Percentiles rank a stretch among this genome's conserved stretches.
phyloP scores from a whole-genome alignment of 1,140 invertebrate genomes.

The Drosophila setifemur region DNA sequence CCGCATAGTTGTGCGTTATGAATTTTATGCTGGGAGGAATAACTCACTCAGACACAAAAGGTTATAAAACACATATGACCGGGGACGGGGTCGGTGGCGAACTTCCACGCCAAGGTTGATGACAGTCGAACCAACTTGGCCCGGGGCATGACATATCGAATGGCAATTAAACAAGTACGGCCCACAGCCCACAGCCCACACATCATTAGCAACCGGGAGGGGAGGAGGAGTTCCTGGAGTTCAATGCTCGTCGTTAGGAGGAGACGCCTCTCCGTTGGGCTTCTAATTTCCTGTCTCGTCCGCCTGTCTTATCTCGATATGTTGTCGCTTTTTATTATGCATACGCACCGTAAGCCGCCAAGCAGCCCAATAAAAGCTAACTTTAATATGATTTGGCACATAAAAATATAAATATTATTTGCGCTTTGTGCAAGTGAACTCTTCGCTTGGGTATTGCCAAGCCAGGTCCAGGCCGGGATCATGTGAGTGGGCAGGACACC shows the following conservation, averaged over 20 bases:
- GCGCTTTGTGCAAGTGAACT: constrained; percentile 51
- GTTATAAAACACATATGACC: constrained; percentile 61
- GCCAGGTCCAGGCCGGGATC: constrained; percentile 36
- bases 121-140: constrained; percentile 42
- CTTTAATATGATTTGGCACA: constrained; percentile 76
- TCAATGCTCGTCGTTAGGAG: constrained; percentile 39
- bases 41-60: constrained; percentile 78
- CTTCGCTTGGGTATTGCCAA: too few relatives aligned
- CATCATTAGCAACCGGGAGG: constrained; percentile 44
- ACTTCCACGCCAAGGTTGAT: constrained; percentile 57
- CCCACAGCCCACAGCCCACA: neutral
- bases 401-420: constrained; percentile 79
- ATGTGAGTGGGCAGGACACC: constrained; percentile 24
- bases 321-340: constrained; percentile 75
- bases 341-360: constrained; percentile 54
- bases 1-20: constrained; percentile 61
- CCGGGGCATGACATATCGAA: constrained; percentile 58
- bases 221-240: constrained; percentile 7
- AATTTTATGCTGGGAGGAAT: constrained; percentile 69
- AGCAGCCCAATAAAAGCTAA: constrained; percentile 65
- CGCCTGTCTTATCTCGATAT: constrained; percentile 66
- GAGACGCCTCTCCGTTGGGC: constrained; percentile 27
- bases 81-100: neutral
- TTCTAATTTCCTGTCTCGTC: constrained; percentile 73
- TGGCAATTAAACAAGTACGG: constrained; percentile 71